Conservation (phyloP, 2,888 invertebrate species). For the Xestia ashworthii region DNA sequence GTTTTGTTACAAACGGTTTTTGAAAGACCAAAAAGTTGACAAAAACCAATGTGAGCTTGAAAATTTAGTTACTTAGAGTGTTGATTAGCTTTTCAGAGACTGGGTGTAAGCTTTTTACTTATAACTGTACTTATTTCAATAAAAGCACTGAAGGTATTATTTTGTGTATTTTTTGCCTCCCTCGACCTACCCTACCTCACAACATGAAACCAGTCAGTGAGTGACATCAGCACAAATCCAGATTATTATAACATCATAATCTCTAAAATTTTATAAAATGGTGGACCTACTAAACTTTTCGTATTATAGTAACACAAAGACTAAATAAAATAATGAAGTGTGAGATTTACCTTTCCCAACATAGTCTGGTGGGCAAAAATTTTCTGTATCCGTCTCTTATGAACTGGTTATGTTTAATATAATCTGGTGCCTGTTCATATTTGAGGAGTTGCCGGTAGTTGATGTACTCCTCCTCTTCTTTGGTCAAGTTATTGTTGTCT, state of each 20-base stretch:
- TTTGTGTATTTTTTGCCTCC: background rate
- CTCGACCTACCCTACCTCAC: background rate
- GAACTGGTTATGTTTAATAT: slow-evolving; percentile 96
- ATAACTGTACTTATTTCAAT: background rate
- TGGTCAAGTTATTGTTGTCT: slow-evolving; percentile 87
- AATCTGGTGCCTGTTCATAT: slow-evolving; percentile 93
- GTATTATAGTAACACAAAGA: background rate
- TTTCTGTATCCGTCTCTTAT: slow-evolving; percentile 96
- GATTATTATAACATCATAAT: no score
- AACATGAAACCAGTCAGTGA: background rate
- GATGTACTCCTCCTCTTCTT: slow-evolving; percentile 87
- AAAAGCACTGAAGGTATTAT: background rate
- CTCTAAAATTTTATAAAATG: background rate
- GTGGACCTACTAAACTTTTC: background rate
- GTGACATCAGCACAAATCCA: background rate
- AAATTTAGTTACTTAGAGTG: background rate
- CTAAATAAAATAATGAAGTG: slow-evolving; percentile 5
- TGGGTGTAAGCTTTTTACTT: background rate
- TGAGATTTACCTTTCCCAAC: slow-evolving; percentile 94
- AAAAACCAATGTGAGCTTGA: background rate
- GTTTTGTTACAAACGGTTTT: background rate
- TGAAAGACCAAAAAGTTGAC: background rate
- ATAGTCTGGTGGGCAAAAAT: slow-evolving; percentile 94
- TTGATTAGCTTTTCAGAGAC: background rate
- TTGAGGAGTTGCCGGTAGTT: slow-evolving; percentile 86